phyloP scores from a whole-genome alignment of 2,113 vertebrate genomes.

The Oplegnathus fasciatus region DNA sequence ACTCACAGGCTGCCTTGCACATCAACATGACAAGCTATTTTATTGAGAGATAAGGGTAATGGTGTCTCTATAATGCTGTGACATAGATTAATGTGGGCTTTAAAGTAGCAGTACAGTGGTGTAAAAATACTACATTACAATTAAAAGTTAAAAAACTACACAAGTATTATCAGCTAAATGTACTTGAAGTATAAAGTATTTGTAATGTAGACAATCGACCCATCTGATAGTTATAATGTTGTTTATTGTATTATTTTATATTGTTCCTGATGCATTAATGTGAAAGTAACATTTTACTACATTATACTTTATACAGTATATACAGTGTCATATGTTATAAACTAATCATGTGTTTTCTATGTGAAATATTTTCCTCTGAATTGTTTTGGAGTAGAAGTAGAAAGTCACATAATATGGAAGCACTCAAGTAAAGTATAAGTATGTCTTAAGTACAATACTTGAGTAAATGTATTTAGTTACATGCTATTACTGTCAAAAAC shows the following conservation, averaged over 20 bases:
- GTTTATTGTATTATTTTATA: neutral
- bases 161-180: neutral
- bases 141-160: neutral
- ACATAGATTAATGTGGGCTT: neutral
- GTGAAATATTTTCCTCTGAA: neutral
- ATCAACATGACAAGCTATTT: constrained; percentile 16
- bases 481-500: neutral
- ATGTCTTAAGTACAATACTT: neutral
- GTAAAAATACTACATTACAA: neutral
- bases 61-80: neutral
- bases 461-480: neutral
- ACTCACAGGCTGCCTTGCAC: neutral
- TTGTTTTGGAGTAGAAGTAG: neutral
- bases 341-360: neutral
- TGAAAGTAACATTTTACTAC: neutral
- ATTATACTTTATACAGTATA: neutral
- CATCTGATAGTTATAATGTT: neutral
- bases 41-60: constrained; percentile 19
- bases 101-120: neutral
- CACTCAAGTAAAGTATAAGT: neutral
- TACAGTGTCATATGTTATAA: neutral
- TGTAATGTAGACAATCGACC: neutral
- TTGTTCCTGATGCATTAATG: neutral
- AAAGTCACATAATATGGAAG: neutral
- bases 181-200: neutral